Evolutionary conservation across 2,797 vertebrate genomes (phyloP).

Genomic region (Pseudochromis fuscus): DNA sequence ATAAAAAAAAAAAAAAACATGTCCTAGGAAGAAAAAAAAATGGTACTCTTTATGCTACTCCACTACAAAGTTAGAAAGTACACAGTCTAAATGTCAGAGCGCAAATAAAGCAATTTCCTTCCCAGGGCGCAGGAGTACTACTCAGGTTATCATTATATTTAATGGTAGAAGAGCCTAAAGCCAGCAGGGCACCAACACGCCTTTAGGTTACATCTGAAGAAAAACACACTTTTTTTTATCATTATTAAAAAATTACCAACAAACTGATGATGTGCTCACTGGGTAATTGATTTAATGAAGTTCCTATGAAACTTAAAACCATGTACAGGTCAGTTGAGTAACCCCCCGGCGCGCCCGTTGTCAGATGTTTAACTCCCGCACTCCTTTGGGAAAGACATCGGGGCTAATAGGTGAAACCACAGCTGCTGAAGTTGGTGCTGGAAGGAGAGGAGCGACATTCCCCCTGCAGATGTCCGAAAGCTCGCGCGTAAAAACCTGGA

Average conservation of each 20-base stretch:
- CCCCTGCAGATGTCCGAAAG: slow-evolving; percentile 61
- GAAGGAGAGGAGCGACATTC: slow-evolving; percentile 67
- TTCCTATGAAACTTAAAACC: slow-evolving; percentile 92
- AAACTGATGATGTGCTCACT: slow-evolving; percentile 89
- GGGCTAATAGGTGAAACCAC: slow-evolving; percentile 93
- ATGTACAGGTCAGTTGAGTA: slow-evolving; percentile 89
- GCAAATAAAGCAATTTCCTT: slow-evolving; percentile 19
- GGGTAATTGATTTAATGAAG: slow-evolving; percentile 97
- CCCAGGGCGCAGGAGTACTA: background rate
- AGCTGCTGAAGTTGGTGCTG: slow-evolving; percentile 85
- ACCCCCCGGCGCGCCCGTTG: slow-evolving; percentile 89
- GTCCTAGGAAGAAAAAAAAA: background rate
- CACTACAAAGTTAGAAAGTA: slow-evolving; percentile 16
- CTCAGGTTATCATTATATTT: slow-evolving; percentile 39
- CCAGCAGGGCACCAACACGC: background rate
- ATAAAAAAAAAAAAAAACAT: background rate
- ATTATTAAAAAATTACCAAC: slow-evolving; percentile 75
- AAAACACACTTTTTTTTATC: slow-evolving; percentile 14
- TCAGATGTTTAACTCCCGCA: slow-evolving; percentile 90
- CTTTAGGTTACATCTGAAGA: background rate
- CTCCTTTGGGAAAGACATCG: slow-evolving; percentile 91
- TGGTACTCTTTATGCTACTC: slow-evolving; percentile 9
- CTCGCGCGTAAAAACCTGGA: slow-evolving; percentile 52
- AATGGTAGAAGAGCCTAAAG: slow-evolving; percentile 13
- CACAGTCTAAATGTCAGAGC: slow-evolving; percentile 36